Evolutionary conservation across 2,113 vertebrate genomes (phyloP).

Genomic region (Indri indri): DNA sequence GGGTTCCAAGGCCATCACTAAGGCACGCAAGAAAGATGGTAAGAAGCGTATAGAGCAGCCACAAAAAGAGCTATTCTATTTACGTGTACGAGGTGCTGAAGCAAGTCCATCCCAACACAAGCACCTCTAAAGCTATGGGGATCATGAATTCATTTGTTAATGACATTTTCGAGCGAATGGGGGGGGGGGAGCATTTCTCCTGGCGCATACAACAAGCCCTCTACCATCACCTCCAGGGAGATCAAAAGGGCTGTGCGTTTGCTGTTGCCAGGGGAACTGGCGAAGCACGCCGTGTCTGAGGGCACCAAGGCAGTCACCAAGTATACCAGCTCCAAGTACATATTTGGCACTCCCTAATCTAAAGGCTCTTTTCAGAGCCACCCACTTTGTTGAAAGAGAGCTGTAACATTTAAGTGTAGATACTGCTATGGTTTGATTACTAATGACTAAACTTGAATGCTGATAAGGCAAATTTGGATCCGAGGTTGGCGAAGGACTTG

Average conservation of each 20-base stretch:
- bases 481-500: neutral
- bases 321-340: slow-evolving; percentile 59
- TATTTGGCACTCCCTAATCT: neutral
- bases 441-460: neutral
- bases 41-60: slow-evolving; percentile 59
- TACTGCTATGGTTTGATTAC: neutral
- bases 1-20: slow-evolving; percentile 42
- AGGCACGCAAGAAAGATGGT: slow-evolving; percentile 42
- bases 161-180: slow-evolving; percentile 63
- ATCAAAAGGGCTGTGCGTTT: slow-evolving; percentile 52
- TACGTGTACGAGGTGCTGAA: slow-evolving; percentile 58
- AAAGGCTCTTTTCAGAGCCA: slow-evolving; percentile 75
- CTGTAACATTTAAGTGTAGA: neutral
- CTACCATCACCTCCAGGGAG: slow-evolving; percentile 42
- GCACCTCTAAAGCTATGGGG: slow-evolving; percentile 42
- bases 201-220: slow-evolving; percentile 67
- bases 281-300: slow-evolving; percentile 58
- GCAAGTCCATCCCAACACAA: slow-evolving; percentile 52
- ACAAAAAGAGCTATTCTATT: slow-evolving; percentile 46
- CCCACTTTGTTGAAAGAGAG: neutral
- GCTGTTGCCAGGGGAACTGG: slow-evolving; percentile 37
- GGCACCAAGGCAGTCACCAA: slow-evolving; percentile 57
- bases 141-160: slow-evolving; percentile 54
- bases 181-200: neutral
- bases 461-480: too few relatives aligned